A percentile compares a stretch with the other conserved stretches of the same genome.
These are phyloP conservation scores for Dendroctonus valens DNA, from an alignment of 1,140 invertebrate genomes.

Conservation along the genomic window DNA sequence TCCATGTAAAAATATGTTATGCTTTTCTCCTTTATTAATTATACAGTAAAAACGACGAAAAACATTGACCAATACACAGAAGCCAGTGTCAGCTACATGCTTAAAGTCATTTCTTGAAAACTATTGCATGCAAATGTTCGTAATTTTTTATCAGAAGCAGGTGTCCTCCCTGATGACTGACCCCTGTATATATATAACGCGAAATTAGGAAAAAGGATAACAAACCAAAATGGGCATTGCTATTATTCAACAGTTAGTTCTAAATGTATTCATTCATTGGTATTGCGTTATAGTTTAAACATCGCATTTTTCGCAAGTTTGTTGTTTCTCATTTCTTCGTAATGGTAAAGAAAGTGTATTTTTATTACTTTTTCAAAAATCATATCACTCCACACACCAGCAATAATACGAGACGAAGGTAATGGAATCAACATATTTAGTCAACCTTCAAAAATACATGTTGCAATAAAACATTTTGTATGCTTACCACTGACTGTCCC, in stretches of 20 bases:
- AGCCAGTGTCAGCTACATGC: slow-evolving; percentile 28
- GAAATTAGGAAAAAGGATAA: too few relatives aligned
- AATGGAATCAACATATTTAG: slow-evolving; percentile 45
- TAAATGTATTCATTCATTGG: too few relatives aligned
- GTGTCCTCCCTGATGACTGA: slow-evolving; percentile 19
- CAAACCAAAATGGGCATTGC: too few relatives aligned
- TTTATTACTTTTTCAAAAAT: too few relatives aligned
- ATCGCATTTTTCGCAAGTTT: too few relatives aligned
- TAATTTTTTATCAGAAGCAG: slow-evolving; percentile 19
- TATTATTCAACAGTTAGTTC: too few relatives aligned
- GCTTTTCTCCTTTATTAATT: too few relatives aligned
- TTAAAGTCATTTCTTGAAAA: slow-evolving; percentile 15
- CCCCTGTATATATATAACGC: slow-evolving; percentile 21
- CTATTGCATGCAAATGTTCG: slow-evolving; percentile 23
- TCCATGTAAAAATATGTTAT: too few relatives aligned
- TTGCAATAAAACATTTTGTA: slow-evolving; percentile 40
- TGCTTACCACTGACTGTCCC: slow-evolving; percentile 51
- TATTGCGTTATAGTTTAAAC: too few relatives aligned
- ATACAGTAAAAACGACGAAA: too few relatives aligned
- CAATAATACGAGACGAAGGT: slow-evolving; percentile 9
- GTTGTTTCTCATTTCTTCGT: too few relatives aligned
- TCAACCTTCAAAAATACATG: slow-evolving; percentile 40
- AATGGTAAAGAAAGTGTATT: too few relatives aligned
- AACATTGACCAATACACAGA: slow-evolving; percentile 10
- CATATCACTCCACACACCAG: background rate